phyloP scores from a whole-genome alignment of 2,797 vertebrate genomes.

The Gallirallus australis region DNA sequence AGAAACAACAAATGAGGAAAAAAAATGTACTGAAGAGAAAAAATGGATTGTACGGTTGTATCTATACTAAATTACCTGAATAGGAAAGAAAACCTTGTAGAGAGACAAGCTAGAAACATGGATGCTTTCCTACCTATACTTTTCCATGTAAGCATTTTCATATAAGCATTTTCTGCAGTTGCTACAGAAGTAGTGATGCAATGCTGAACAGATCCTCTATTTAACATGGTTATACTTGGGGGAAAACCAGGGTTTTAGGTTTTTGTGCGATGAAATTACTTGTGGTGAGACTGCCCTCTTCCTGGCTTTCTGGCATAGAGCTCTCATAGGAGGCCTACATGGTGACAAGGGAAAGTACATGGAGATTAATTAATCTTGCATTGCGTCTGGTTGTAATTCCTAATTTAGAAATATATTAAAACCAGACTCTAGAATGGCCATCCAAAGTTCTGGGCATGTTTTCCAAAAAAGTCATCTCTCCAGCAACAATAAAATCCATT shows the following conservation, averaged over 20 bases:
- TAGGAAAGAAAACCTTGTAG: not conserved
- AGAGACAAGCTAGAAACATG: not conserved
- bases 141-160: not conserved
- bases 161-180: not conserved
- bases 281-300: not conserved
- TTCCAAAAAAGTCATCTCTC: slow-evolving; percentile 11
- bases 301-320: not conserved
- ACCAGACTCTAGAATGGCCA: not conserved
- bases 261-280: slow-evolving; percentile 21
- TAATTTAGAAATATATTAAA: not conserved
- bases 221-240: not conserved
- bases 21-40: not conserved
- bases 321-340: not conserved
- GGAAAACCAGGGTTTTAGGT: slow-evolving; percentile 11
- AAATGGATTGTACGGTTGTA: not conserved
- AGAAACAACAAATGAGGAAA: not conserved
- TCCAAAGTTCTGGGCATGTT: not conserved
- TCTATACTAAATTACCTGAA: not conserved
- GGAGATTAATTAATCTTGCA: not conserved
- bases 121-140: not conserved
- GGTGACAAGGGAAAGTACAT: slow-evolving; percentile 7
- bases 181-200: not conserved
- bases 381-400: not conserved
- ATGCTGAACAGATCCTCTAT: not conserved
- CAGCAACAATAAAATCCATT: not conserved